Percentiles rank a stretch among this genome's conserved stretches.
Conservation (phyloP, 2,797 vertebrate species). For the Allobates femoralis region DNA sequence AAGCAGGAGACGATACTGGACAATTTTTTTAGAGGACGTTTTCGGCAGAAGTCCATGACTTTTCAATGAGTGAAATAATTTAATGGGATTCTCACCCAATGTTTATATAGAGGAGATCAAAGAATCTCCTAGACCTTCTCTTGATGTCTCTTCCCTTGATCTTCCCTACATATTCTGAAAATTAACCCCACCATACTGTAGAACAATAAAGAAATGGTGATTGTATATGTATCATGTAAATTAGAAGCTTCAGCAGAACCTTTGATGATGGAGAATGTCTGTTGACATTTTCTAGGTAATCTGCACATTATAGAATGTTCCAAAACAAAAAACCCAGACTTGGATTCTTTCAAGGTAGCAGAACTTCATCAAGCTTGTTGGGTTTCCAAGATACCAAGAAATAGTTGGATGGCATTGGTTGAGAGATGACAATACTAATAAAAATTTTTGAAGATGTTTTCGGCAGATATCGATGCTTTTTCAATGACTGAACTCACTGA, state of each 20-base stretch:
- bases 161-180: not conserved
- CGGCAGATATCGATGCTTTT: too few species aligned
- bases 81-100: not conserved
- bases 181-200: not conserved
- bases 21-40: constrained; percentile 49
- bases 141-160: not conserved
- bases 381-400: too few species aligned
- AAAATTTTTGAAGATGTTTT: too few species aligned
- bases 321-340: too few species aligned
- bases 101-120: not conserved
- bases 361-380: too few species aligned
- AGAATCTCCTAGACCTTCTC: not conserved
- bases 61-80: not conserved
- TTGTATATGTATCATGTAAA: not conserved
- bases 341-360: too few species aligned
- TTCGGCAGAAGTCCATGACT: constrained; percentile 22
- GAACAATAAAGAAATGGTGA: not conserved
- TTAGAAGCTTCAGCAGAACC: not conserved
- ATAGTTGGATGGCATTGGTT: too few species aligned
- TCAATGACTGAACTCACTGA: too few species aligned
- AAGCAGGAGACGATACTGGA: not conserved
- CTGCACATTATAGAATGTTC: too few species aligned
- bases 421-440: too few species aligned
- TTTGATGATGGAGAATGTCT: not conserved
- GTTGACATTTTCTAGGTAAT: not conserved